These are phyloP conservation scores for Helleia helle DNA, from an alignment of 2,888 invertebrate species.

Conservation along the genomic window DNA sequence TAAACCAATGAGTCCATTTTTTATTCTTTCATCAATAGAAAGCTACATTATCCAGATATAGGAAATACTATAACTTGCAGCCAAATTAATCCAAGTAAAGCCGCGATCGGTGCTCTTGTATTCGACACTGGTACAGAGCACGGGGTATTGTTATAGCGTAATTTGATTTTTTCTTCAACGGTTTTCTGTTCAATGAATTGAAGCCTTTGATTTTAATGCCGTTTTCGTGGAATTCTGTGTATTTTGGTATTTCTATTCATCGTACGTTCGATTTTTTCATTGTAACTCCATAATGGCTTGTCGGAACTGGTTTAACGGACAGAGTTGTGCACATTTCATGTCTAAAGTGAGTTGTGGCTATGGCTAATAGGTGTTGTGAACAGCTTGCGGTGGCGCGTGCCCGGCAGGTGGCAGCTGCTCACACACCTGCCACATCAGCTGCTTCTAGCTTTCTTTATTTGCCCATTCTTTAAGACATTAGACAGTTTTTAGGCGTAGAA, in stretches of 20 bases:
- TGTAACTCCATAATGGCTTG: slow-evolving; percentile 20
- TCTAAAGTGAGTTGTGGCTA: slow-evolving; percentile 31
- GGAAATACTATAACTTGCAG: no score
- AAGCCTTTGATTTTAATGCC: slow-evolving; percentile 35
- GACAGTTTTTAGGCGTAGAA: no score
- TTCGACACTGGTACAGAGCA: no score
- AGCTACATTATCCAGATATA: no score
- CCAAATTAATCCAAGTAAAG: no score
- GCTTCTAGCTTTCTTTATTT: slow-evolving; percentile 49
- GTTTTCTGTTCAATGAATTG: slow-evolving; percentile 21
- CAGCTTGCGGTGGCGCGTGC: slow-evolving; percentile 66
- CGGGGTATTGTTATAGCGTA: no score
- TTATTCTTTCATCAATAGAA: no score
- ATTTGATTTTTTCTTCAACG: slow-evolving; percentile 2
- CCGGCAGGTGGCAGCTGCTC: slow-evolving; percentile 62
- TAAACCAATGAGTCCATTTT: not conserved
- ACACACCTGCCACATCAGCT: slow-evolving; percentile 71
- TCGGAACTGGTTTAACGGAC: slow-evolving; percentile 23
- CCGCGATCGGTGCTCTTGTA: no score
- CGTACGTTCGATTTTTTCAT: slow-evolving; percentile 16
- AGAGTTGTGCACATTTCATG: slow-evolving; percentile 7
- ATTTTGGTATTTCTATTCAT: slow-evolving; percentile 18
- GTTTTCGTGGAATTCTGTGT: slow-evolving; percentile 20
- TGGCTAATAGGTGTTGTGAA: slow-evolving; percentile 35
- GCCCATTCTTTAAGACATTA: slow-evolving; percentile 19